Conservation (phyloP, 2,888 invertebrate genomes). For the Trachelus stipa region DNA sequence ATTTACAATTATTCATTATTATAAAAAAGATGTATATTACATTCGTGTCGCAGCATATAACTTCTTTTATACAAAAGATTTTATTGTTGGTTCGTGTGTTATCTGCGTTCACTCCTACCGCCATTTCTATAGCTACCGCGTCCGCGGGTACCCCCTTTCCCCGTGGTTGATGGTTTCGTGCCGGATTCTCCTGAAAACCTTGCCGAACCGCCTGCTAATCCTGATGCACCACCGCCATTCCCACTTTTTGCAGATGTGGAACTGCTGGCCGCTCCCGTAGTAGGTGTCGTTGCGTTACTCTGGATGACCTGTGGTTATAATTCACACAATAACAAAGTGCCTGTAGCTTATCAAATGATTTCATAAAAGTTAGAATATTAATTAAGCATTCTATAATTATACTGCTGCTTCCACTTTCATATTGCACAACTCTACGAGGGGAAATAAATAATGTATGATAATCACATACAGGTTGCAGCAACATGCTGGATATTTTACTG, state of each 20-base stretch:
- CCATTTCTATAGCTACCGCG: conserved; percentile 60
- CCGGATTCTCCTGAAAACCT: conserved; percentile 50
- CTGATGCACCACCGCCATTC: conserved; percentile 41
- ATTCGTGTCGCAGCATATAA: conserved; percentile 23
- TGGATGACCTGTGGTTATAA: conserved; percentile 43
- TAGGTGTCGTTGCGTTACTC: conserved; percentile 48
- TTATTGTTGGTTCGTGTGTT: conserved; percentile 47
- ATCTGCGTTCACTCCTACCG: conserved; percentile 61
- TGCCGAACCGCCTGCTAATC: conserved; percentile 26
- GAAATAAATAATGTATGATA: not conserved
- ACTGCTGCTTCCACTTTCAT: not conserved
- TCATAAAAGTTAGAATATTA: too few species aligned
- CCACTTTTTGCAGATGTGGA: conserved; percentile 55
- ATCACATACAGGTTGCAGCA: not conserved
- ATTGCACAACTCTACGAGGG: not conserved
- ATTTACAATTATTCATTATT: conserved; percentile 34
- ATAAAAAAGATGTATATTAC: conserved; percentile 47
- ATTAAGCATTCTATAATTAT: too few species aligned
- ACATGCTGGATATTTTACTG: not conserved
- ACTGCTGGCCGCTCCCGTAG: conserved; percentile 45
- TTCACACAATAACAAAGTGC: not conserved
- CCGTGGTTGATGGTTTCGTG: conserved; percentile 47
- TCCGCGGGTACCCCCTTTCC: conserved; percentile 57
- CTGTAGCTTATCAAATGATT: not conserved
- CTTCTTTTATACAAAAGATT: conserved; percentile 29